These are phyloP conservation scores for Pangasius djambal DNA, from an alignment of 2,797 vertebrate species.

Conservation along the genomic window DNA sequence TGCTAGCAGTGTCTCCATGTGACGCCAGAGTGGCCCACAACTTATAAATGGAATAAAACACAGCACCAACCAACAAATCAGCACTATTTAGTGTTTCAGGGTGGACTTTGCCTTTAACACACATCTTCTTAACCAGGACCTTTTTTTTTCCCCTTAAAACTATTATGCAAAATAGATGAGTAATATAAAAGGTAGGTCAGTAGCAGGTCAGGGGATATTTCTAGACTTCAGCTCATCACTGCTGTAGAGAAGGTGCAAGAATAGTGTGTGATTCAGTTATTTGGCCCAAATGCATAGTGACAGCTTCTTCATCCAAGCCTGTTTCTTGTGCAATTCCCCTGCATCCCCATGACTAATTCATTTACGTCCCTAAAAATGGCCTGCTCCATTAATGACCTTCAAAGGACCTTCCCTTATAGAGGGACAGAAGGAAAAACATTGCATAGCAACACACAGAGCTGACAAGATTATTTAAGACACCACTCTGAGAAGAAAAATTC, in stretches of 20 bases:
- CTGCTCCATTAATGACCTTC: conserved; percentile 42
- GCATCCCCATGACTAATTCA: conserved; percentile 55
- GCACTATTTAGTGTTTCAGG: background rate
- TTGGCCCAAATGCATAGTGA: conserved; percentile 22
- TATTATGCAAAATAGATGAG: background rate
- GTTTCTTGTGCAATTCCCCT: conserved; percentile 8
- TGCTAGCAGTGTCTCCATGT: background rate
- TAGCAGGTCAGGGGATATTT: background rate
- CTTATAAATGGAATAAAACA: background rate
- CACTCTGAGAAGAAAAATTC: background rate
- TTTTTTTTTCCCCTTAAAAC: background rate
- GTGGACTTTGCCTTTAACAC: background rate
- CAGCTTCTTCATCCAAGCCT: conserved; percentile 31
- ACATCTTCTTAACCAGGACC: too few species aligned
- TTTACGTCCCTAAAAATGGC: conserved; percentile 49
- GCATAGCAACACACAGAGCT: conserved; percentile 1
- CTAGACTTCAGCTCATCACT: background rate
- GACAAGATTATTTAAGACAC: conserved; percentile 8
- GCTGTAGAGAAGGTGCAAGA: conserved; percentile 7
- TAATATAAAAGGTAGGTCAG: background rate
- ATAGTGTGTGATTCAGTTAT: background rate
- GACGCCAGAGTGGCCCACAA: background rate
- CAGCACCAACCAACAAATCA: background rate
- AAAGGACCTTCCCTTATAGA: conserved; percentile 28
- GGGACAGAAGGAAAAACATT: conserved; percentile 16